Evolutionary conservation across 1,140 invertebrate species (phyloP), one percentile per base, ranked within the genome.

Genomic region (Drosophila murphyi): DNA sequence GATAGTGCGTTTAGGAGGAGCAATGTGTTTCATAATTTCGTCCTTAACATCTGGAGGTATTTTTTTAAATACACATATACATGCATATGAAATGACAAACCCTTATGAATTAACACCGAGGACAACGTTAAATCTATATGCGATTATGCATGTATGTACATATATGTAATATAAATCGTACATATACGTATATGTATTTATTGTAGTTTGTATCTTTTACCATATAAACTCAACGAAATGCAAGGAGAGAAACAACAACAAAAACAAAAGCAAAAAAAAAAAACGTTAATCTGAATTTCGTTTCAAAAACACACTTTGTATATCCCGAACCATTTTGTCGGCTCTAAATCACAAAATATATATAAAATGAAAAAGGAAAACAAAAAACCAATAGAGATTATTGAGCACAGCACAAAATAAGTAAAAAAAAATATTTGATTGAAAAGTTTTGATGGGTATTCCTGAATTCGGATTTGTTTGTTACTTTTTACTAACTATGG

Each of bases 401-500:
- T 83, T 55, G 51, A 69, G 48, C 69, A 76, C 43, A 72, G 65
- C 74, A 67, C 70, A 63, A 76, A 73, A 77, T 52, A 61, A 55
- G 60, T 20, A 62, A 55, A 31, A 43, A 63, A 71, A 64, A 68
- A 47, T 47, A 56, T 68, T 61, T 32, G 51, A 67, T 72, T 72
- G 50, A 74, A 56, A 75, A 61, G 48, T 68, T 76, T 20, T 76
- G 57, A 77, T 75, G 70, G 74, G 68, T 78, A 78, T 75, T 78
- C 83, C 80, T 74, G 52, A 70, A 83, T 83, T 87, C 60, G 77
- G 78, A 89, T 89, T 89, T 85, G 83, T 88, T 88, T 89, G 85
- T 89, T 89, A 85, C 73, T 67, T 85, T 88, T 74, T 80, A 83
- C 82, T 87, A 88, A 88, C 83, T 88, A 90, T 73, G 86, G 86